Base-by-base conservation (phyloP, 2,797 vertebrate genomes). In the Morelia viridis region DNA sequence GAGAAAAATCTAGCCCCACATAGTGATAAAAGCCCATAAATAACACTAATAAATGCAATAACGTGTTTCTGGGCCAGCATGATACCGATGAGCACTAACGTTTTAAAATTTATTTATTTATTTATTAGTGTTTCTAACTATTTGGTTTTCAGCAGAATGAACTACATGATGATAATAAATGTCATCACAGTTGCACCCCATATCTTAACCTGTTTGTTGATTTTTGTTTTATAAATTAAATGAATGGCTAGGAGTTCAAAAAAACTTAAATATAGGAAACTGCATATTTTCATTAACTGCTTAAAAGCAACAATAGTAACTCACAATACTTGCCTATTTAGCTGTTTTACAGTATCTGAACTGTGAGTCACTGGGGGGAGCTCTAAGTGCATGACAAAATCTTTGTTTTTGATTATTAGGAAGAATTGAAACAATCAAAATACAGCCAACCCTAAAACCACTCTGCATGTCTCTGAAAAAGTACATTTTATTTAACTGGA, bases 341-440 rank as follows among this genome's bases (percentile, higher is more conserved):
- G 26, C 41, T 64, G 24, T 91, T 92, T 5, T 58, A n/a, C n/a
- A n/a, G n/a, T n/a, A 4, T 13, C 84, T 92, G 35, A 22, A 85
- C 26, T 71, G 61, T 12, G 17, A 46, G 46, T 95, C 97, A 94
- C 96, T 97, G 96, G 97, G 97, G 97, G 97, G 97, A 97, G 97
- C 97, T 97, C 96, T 96, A 95, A 96, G 95, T 91, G 96, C 97
- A 94, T 0, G 26, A 19, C 90, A 93, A 95, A 92, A 4, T 50
- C 64, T 96, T 95, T 96, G 65, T 95, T 95, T 89, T 94, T 65
- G 80, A 88, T 62, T 88, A 87, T 90, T 3, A 53, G 0, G 3
- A 5, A 88, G 50, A 93, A 88, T 87, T 10, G 87, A 56, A 89
- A 61, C 35, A 76, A 91, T 88, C 90, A 91, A 87, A 91, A 46